Conservation (phyloP, 1,140 invertebrate species). For the Venturia canescens region DNA sequence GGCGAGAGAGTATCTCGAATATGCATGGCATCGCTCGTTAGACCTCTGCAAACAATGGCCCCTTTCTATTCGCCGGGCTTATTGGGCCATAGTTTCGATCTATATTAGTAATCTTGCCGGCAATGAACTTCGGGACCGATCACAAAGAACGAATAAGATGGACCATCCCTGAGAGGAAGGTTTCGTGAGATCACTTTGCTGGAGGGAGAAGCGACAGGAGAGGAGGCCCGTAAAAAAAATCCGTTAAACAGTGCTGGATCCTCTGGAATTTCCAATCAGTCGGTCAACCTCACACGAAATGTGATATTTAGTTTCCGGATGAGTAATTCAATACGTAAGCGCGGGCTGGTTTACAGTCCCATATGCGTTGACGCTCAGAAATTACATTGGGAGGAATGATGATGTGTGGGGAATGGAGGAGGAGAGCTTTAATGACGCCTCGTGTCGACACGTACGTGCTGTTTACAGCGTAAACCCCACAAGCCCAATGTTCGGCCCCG, state of each 20-base stretch:
- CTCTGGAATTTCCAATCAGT: neutral
- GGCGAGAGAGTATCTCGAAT: slow-evolving; percentile 16
- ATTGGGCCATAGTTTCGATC: neutral
- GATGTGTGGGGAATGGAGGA: neutral
- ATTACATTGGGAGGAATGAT: neutral
- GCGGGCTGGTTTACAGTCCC: neutral
- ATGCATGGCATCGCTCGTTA: slow-evolving; percentile 37
- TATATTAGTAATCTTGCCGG: neutral
- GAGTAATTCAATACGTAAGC: neutral
- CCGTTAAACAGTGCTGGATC: no score
- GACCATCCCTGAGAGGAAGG: neutral
- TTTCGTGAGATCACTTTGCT: no score
- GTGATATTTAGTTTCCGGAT: neutral
- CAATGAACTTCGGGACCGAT: neutral
- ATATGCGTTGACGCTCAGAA: slow-evolving; percentile 9
- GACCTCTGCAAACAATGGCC: slow-evolving; percentile 17
- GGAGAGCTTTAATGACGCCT: slow-evolving; percentile 66
- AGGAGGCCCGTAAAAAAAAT: no score
- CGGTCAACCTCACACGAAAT: neutral
- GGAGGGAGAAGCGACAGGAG: no score
- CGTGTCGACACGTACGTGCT: slow-evolving; percentile 67
- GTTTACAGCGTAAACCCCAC: slow-evolving; percentile 72
- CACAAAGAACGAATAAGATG: neutral
- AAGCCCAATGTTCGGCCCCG: neutral
- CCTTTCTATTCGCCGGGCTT: neutral